phyloP scores from a whole-genome alignment of 1,140 invertebrate species.

The Leptinotarsa lineolata region DNA sequence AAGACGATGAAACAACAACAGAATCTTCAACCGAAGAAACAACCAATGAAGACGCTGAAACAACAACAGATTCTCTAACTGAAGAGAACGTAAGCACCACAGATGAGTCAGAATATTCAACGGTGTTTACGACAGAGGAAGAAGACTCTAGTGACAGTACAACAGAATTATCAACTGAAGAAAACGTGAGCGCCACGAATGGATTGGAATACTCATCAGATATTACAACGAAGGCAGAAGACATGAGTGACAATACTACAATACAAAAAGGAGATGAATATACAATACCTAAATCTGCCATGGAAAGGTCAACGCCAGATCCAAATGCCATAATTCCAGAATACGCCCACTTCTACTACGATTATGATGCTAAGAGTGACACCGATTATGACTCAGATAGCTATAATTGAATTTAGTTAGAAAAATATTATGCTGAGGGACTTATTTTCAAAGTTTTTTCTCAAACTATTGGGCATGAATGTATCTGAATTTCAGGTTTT shows the following conservation, averaged over 20 bases:
- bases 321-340: slow-evolving; percentile 10
- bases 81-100: background rate
- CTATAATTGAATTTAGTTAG: no score
- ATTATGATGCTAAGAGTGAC: background rate
- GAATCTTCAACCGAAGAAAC: background rate
- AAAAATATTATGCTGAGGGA: no score
- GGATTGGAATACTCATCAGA: no score
- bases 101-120: background rate
- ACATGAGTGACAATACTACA: background rate
- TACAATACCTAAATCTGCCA: no score
- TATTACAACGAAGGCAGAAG: background rate
- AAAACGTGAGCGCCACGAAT: no score
- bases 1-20: background rate
- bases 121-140: background rate
- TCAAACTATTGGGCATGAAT: no score
- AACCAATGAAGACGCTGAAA: background rate
- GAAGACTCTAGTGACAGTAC: background rate
- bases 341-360: slow-evolving; percentile 2
- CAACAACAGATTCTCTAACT: background rate
- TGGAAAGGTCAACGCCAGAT: background rate
- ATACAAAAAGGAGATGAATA: background rate
- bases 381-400: slow-evolving; percentile 7
- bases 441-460: no score
- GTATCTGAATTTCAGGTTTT: no score
- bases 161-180: background rate